These are phyloP conservation scores for Lontra canadensis DNA, from an alignment of 2,113 vertebrate genomes.

Conservation along the genomic window DNA sequence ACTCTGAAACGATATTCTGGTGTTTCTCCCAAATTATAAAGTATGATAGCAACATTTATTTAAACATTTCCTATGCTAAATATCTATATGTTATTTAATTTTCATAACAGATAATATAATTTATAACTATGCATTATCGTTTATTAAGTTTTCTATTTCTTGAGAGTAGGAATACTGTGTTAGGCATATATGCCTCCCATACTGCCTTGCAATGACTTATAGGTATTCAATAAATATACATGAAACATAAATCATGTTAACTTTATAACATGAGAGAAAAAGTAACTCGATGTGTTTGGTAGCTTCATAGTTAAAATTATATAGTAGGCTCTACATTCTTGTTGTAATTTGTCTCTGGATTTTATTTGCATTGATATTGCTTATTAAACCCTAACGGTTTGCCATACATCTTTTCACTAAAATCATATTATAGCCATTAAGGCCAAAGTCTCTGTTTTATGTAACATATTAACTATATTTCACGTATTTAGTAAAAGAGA, in stretches of 20 bases:
- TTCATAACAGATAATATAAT: neutral
- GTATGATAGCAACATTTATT: neutral
- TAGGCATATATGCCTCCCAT: neutral
- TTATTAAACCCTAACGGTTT: neutral
- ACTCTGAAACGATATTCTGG: neutral
- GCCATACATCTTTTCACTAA: neutral
- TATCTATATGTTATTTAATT: neutral
- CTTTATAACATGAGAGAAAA: neutral
- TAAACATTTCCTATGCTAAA: neutral
- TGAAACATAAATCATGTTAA: constrained; percentile 3
- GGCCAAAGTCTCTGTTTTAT: neutral
- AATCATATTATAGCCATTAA: neutral
- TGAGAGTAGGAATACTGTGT: neutral
- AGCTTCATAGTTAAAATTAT: neutral
- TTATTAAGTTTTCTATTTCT: constrained; percentile 26
- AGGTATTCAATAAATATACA: neutral
- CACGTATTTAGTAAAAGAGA: neutral
- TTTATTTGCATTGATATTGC: neutral
- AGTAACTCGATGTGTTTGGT: neutral
- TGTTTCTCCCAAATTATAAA: neutral
- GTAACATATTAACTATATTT: neutral
- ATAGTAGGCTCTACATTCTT: neutral
- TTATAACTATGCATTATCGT: neutral
- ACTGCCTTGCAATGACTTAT: neutral
- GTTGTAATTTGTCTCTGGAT: neutral